A percentile compares a stretch with the other conserved stretches of the same genome.
Conservation (phyloP, 2,113 vertebrate species). For the Etheostoma cragini region DNA sequence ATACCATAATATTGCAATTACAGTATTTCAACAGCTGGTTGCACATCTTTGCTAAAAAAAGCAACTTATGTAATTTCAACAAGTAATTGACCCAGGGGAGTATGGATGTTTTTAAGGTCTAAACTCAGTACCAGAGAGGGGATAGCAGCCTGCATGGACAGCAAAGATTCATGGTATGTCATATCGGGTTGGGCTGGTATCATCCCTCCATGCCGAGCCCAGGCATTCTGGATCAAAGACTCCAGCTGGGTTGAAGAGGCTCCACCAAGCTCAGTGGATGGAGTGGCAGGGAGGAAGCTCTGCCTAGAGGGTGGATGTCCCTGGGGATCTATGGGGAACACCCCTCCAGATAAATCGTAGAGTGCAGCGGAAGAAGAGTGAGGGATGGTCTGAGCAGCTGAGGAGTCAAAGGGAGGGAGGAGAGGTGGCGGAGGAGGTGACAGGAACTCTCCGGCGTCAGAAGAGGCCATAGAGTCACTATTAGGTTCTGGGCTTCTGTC, state of each 20-base stretch:
- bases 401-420: conserved; percentile 68
- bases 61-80: conserved; percentile 37
- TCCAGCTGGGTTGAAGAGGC: conserved; percentile 69
- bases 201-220: conserved; percentile 78
- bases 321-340: conserved; percentile 63
- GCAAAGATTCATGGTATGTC: conserved; percentile 81
- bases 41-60: conserved; percentile 13
- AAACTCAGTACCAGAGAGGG: conserved; percentile 82
- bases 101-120: conserved; percentile 40
- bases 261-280: conserved; percentile 65
- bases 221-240: conserved; percentile 77
- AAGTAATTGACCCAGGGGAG: conserved; percentile 63
- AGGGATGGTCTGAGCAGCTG: conserved; percentile 83
- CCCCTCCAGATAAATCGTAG: conserved; percentile 62
- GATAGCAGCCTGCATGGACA: conserved; percentile 80
- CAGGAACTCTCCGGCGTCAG: conserved; percentile 92
- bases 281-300: conserved; percentile 79
- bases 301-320: conserved; percentile 84
- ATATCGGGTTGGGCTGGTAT: conserved; percentile 76
- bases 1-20: not conserved
- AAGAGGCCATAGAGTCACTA: conserved; percentile 95
- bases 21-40: not conserved
- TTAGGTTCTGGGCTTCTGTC: conserved; percentile 93
- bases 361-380: conserved; percentile 62
- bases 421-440: conserved; percentile 83